Evolutionary conservation across 2,888 invertebrate genomes (phyloP).

Genomic region (Pseudoips prasinana): DNA sequence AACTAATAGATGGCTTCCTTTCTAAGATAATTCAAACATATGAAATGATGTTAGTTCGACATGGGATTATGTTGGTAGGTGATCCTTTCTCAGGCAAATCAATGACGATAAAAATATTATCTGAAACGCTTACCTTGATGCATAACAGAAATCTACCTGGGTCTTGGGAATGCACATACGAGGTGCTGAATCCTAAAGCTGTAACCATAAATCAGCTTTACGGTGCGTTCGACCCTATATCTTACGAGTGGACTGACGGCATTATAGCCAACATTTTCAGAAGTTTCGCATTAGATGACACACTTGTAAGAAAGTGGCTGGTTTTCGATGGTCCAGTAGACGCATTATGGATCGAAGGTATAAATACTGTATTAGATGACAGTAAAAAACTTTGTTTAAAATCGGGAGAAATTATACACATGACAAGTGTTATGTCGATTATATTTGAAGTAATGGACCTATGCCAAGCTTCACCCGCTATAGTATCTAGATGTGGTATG

Average conservation of each 20-base stretch:
- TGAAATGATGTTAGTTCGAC: slow-evolving; percentile 96
- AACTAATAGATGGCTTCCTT: slow-evolving; percentile 88
- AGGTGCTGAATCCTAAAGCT: slow-evolving; percentile 95
- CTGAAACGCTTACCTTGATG: slow-evolving; percentile 87
- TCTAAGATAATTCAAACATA: slow-evolving; percentile 94
- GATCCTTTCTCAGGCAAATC: slow-evolving; percentile 93
- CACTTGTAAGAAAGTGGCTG: slow-evolving; percentile 92
- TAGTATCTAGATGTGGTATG: slow-evolving; percentile 95
- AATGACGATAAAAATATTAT: slow-evolving; percentile 87
- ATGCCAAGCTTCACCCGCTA: slow-evolving; percentile 92
- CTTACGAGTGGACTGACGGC: slow-evolving; percentile 96
- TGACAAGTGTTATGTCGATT: slow-evolving; percentile 91
- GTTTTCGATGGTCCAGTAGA: slow-evolving; percentile 96
- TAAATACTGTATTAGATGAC: slow-evolving; percentile 94
- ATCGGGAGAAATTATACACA: slow-evolving; percentile 93
- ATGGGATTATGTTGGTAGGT: slow-evolving; percentile 96
- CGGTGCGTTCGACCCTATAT: slow-evolving; percentile 94
- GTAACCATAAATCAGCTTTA: slow-evolving; percentile 96
- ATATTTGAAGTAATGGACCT: slow-evolving; percentile 95
- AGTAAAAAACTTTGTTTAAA: slow-evolving; percentile 93
- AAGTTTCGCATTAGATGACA: slow-evolving; percentile 87
- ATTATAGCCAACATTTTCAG: slow-evolving; percentile 91
- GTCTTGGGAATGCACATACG: slow-evolving; percentile 85
- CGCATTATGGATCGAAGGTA: slow-evolving; percentile 95
- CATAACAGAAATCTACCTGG: slow-evolving; percentile 80